Conservation (phyloP, 2,797 vertebrate genomes). For the Schizopygopsis pylzovi region DNA sequence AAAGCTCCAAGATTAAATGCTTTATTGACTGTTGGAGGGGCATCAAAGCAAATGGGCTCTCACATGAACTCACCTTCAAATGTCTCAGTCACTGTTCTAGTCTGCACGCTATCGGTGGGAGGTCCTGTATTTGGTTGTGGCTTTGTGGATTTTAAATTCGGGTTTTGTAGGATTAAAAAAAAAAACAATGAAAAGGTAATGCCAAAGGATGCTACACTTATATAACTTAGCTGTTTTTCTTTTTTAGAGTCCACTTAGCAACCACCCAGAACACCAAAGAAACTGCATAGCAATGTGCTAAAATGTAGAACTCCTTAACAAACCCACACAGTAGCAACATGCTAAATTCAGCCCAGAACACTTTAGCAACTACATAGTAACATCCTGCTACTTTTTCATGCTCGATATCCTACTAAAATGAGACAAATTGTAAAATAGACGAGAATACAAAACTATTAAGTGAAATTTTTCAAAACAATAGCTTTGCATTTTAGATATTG, state of each 20-base stretch:
- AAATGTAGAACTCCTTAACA: neutral
- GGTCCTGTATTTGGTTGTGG: conserved; percentile 31
- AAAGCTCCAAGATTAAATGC: conserved; percentile 79
- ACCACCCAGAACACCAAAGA: neutral
- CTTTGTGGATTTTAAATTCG: conserved; percentile 3
- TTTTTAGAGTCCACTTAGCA: neutral
- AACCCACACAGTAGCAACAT: neutral
- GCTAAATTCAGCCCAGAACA: neutral
- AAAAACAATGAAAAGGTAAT: neutral
- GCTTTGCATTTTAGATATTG: neutral
- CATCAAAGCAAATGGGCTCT: conserved; percentile 68
- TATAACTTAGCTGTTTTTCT: neutral
- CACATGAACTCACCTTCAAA: conserved; percentile 77
- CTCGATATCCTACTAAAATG: neutral
- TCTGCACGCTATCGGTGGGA: conserved; percentile 53
- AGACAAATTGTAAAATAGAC: neutral
- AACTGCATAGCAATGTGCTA: neutral
- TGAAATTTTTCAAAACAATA: neutral
- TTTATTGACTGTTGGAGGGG: conserved; percentile 80
- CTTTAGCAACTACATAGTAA: neutral
- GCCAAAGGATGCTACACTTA: neutral
- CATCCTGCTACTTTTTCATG: neutral
- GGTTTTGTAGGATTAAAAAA: neutral
- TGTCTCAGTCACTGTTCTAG: conserved; percentile 63
- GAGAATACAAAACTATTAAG: neutral